These are phyloP conservation scores for Tursiops truncatus DNA, from an alignment of 2,113 vertebrate species.

Conservation along the genomic window DNA sequence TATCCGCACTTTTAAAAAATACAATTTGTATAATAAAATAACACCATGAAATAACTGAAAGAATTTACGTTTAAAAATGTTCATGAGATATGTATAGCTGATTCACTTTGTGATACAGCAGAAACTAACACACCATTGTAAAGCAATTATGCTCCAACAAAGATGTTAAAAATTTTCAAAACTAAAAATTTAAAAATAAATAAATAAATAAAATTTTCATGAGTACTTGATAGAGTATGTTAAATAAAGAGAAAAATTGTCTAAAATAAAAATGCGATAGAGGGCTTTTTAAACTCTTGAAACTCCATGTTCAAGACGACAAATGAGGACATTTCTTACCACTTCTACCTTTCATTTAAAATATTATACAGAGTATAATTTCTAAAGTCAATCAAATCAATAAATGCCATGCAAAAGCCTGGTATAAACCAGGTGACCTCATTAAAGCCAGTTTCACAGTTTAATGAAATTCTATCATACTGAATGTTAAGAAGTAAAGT, in stretches of 20 bases:
- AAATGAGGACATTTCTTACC: background rate
- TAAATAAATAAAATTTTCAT: background rate
- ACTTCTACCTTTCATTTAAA: slow-evolving; percentile 11
- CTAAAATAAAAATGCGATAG: background rate
- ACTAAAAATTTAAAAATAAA: too few species aligned
- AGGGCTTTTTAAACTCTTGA: background rate
- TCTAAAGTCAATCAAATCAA: slow-evolving; percentile 38
- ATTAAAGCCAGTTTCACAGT: slow-evolving; percentile 31
- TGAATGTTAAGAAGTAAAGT: slow-evolving; percentile 21
- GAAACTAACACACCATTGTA: too few species aligned
- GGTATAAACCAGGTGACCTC: background rate
- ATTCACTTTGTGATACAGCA: too few species aligned
- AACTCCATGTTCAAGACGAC: background rate
- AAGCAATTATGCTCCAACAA: too few species aligned
- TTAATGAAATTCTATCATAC: background rate
- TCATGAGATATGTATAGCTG: background rate
- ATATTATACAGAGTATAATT: slow-evolving; percentile 1
- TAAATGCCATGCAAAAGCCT: background rate
- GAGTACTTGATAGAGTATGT: background rate
- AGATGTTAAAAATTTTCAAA: too few species aligned
- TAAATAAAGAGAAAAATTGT: background rate
- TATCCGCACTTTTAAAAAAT: slow-evolving; percentile 5
- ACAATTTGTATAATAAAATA: background rate
- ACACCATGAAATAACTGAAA: slow-evolving; percentile 20
- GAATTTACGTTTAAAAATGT: background rate